A percentile compares a stretch with the other conserved stretches of the same genome.
Conservation (phyloP, 2,113 vertebrate species). For the Zosterops japonicus region DNA sequence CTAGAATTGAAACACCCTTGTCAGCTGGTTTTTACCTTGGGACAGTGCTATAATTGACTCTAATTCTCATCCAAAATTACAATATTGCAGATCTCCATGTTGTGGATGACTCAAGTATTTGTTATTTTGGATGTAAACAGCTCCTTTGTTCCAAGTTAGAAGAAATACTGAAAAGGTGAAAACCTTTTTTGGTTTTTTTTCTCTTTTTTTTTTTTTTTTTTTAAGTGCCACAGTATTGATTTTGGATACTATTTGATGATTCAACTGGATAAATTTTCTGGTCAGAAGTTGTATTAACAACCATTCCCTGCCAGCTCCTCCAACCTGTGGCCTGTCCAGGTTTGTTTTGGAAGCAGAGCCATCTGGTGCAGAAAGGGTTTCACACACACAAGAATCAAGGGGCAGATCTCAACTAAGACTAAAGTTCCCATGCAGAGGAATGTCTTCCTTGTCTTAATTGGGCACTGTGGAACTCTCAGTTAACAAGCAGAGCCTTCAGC, state of each 20-base stretch:
- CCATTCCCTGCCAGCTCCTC: neutral
- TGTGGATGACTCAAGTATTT: neutral
- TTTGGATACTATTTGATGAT: neutral
- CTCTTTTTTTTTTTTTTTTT: accelerated
- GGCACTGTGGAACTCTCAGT: neutral
- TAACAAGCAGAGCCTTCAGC: neutral
- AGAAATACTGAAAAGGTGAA: neutral
- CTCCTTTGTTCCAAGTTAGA: neutral
- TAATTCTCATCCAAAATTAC: neutral
- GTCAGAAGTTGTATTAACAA: neutral
- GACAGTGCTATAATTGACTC: neutral
- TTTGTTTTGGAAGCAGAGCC: neutral
- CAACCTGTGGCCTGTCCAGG: neutral
- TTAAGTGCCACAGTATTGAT: neutral
- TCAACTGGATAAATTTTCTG: neutral
- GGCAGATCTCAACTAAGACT: neutral
- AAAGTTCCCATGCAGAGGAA: neutral
- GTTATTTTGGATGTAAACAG: neutral
- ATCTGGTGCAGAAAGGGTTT: neutral
- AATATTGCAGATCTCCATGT: neutral
- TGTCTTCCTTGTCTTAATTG: neutral
- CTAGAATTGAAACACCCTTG: conserved; percentile 35
- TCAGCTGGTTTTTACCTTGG: neutral
- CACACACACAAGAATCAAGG: neutral
- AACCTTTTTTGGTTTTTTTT: neutral